Evolutionary conservation across 2,888 invertebrate species (phyloP), one percentile per base, ranked within the genome.

Genomic region (Formica aserva): DNA sequence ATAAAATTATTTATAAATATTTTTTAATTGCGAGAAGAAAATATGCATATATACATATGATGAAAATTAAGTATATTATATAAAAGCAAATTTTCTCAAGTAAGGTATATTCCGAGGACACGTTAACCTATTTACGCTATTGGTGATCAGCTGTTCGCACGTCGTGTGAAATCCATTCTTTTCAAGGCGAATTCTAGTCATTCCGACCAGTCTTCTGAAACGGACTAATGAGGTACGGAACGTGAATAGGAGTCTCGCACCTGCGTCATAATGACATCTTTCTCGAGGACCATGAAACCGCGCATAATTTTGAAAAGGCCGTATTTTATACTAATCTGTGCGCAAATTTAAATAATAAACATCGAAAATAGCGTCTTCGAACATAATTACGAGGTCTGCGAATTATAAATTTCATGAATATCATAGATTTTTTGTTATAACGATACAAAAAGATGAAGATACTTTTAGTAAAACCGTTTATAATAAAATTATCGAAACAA

Each of bases 161-260:
- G 35, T 78, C 18, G n/a, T 65, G n/a, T 26, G 18, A 66, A n/a
- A 57, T 41, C 22, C 29, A 15, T 45, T 5, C 57, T 35, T 71
- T 71, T 78, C 22, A 71, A 1, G n/a, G 2, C 15, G 29, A n/a
- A 69, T 78, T 45, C 22, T 71, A 45, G 57, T 29, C 41, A 15
- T 69, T 32, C 13, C 41, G 32, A 69, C 38, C 41, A 69, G 35
- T 45, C 71, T 78, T 45, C n/a, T 77, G 22, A 78, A 71, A 78
- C 15, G 22, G 13, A 60, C 71, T 69, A 78, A 78, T 78, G 69
- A 78, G 57, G 76, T 66, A 38, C 52, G 8, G 9, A 67, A 45
- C 55, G 11, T 71, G 45, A 60, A 71, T 57, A 78, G 32, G 32
- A 26, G 32, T 60, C 41, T 71, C 22, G 13, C 57, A 22, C 22